These are phyloP conservation scores for Drosophila melanica DNA, from an alignment of 1,140 invertebrate species.

Conservation along the genomic window DNA sequence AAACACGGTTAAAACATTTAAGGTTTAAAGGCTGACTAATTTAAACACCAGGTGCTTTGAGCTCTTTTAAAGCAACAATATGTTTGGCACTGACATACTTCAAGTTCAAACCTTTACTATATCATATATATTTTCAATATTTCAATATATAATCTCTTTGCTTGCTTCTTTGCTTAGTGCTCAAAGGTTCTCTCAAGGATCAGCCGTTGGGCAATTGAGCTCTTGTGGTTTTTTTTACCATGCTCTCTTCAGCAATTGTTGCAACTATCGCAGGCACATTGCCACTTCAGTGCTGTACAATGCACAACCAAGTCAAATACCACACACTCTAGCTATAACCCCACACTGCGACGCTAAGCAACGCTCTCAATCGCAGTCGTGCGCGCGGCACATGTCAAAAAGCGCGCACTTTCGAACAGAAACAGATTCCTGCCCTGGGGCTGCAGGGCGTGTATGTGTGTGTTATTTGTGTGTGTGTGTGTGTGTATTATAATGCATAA, in stretches of 20 bases:
- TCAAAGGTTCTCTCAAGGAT: constrained; percentile 30
- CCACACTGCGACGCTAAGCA: not conserved
- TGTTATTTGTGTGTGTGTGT: constrained; percentile 21
- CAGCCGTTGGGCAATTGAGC: constrained; percentile 39
- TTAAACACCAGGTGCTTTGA: too few relatives aligned
- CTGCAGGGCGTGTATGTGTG: not conserved
- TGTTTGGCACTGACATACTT: too few relatives aligned
- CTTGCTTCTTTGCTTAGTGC: not conserved
- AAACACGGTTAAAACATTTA: too few relatives aligned
- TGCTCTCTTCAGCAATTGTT: constrained; percentile 38
- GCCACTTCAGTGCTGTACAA: constrained; percentile 42
- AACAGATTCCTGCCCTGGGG: constrained; percentile 40
- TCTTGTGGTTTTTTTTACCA: constrained; percentile 4
- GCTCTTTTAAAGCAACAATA: too few relatives aligned
- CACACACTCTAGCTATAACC: not conserved
- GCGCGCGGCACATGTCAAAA: constrained; percentile 75
- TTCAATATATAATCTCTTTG: not conserved
- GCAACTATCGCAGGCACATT: constrained; percentile 37
- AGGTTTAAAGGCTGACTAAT: too few relatives aligned
- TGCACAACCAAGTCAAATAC: constrained; percentile 43
- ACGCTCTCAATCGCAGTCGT: constrained; percentile 45
- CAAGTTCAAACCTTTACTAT: too few relatives aligned
- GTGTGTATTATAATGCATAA: constrained; percentile 50
- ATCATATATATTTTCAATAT: too few relatives aligned
- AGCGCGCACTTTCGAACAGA: constrained; percentile 53